phyloP scores from a whole-genome alignment of 2,113 vertebrate species.

The Prinia subflava region DNA sequence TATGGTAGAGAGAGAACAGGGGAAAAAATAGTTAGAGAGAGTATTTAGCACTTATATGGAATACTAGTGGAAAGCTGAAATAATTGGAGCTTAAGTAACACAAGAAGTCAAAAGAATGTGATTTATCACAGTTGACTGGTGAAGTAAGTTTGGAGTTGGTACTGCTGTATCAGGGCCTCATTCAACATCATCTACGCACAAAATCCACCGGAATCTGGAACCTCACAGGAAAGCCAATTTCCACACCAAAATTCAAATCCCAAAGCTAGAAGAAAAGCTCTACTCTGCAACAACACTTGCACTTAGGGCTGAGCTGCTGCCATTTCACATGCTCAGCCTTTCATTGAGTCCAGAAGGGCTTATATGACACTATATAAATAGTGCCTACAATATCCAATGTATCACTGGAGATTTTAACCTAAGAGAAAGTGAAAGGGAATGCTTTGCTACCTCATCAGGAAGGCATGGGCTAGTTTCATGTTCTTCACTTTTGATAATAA shows the following conservation, averaged over 20 bases:
- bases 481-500: neutral
- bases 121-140: neutral
- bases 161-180: neutral
- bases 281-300: neutral
- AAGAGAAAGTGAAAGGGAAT: neutral
- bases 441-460: neutral
- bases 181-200: neutral
- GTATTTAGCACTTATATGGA: neutral
- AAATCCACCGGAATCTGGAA: neutral
- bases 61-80: neutral
- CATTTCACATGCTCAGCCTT: neutral
- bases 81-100: neutral
- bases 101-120: neutral
- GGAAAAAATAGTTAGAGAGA: neutral
- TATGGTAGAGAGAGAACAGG: neutral
- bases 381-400: neutral
- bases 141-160: neutral
- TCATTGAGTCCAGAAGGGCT: neutral
- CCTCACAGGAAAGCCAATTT: neutral
- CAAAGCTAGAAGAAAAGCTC: neutral
- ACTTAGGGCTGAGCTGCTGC: neutral
- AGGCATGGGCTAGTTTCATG: neutral
- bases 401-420: neutral
- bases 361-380: neutral
- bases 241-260: neutral